These are phyloP conservation scores for Synanceia verrucosa DNA, from an alignment of 2,797 vertebrate species.

Conservation along the genomic window DNA sequence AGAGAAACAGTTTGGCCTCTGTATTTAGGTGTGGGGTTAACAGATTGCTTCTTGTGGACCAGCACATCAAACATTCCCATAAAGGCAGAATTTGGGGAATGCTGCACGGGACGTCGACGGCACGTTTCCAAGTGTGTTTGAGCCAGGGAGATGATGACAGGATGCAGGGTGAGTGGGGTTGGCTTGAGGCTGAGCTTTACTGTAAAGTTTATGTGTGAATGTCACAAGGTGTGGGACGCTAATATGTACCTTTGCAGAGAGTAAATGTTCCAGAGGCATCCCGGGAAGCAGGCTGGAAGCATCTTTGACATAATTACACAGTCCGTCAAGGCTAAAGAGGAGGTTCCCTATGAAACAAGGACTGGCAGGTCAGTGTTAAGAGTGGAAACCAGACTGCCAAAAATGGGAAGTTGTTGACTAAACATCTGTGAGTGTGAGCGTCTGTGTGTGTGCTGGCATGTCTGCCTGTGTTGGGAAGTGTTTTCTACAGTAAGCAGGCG, in stretches of 20 bases:
- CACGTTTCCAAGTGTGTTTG: conserved; percentile 45
- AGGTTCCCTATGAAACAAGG: conserved; percentile 53
- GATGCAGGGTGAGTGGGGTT: conserved; percentile 38
- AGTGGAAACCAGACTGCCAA: conserved; percentile 66
- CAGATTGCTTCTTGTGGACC: conserved; percentile 50
- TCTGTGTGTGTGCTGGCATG: conserved; percentile 18
- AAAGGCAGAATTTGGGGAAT: conserved; percentile 59
- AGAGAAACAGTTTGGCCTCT: conserved; percentile 45
- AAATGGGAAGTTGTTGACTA: conserved; percentile 63
- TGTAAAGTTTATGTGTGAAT: conserved; percentile 52
- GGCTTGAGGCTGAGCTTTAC: conserved; percentile 43
- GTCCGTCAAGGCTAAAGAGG: conserved; percentile 57
- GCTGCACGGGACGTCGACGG: conserved; percentile 28
- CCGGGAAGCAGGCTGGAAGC: conserved; percentile 62
- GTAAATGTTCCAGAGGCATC: conserved; percentile 67
- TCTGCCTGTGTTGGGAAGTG: conserved; percentile 13
- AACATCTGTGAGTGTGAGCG: conserved; percentile 48
- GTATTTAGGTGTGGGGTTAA: conserved; percentile 51
- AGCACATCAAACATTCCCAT: conserved; percentile 59
- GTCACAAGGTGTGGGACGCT: conserved; percentile 58
- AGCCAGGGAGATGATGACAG: conserved; percentile 49
- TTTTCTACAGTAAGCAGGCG: conserved; percentile 21
- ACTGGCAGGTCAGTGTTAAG: conserved; percentile 51
- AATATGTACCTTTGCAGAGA: conserved; percentile 65
- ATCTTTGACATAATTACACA: conserved; percentile 74